A percentile compares a stretch with the other conserved stretches of the same genome.
Evolutionary conservation across 1,140 invertebrate genomes (phyloP).

Genomic region (Triops longicaudatus): DNA sequence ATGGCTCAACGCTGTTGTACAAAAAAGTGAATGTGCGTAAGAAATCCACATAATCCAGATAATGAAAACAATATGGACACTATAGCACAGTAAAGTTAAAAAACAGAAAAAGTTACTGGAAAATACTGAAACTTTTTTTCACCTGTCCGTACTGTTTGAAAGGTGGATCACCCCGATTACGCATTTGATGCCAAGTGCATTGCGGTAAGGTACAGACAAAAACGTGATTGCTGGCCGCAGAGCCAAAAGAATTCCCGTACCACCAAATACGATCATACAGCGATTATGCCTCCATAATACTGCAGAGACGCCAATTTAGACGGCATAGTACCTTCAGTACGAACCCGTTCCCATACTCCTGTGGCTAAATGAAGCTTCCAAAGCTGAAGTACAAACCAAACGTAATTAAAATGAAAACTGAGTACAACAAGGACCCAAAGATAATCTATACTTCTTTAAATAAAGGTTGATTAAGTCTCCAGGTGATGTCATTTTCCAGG

Average conservation of each 20-base stretch:
- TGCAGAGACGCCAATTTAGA: neutral
- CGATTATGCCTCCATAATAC: neutral
- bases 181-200: neutral
- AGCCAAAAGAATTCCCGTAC: neutral
- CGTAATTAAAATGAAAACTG: neutral
- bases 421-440: neutral
- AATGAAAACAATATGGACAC: no score
- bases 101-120: neutral
- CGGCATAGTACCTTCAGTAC: neutral
- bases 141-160: neutral
- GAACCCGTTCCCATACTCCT: neutral
- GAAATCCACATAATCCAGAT: no score
- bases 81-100: no score
- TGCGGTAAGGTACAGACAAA: neutral
- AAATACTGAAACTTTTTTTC: neutral
- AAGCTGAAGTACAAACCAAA: neutral
- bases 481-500: neutral
- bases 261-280: neutral
- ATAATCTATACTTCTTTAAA: neutral
- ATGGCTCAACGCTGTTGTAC: no score
- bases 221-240: neutral
- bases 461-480: neutral
- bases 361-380: slow-evolving; percentile 6
- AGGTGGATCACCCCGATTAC: neutral
- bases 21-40: no score